Evolutionary conservation across 2,113 vertebrate genomes (phyloP).

Genomic region (Neolamprologus modestus): DNA sequence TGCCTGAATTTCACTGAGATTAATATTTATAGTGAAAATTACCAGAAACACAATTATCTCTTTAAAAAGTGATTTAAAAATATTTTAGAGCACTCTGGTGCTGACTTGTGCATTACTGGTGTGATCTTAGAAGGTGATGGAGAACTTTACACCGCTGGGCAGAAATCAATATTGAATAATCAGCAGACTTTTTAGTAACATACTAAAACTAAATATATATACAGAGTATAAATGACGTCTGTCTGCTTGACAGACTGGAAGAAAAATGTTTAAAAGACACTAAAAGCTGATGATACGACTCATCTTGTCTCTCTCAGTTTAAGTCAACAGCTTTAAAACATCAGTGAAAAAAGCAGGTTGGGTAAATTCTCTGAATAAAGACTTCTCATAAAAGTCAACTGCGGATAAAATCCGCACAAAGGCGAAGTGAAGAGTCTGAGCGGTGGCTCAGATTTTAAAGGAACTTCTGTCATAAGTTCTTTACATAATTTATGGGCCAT

Average conservation of each 20-base stretch:
- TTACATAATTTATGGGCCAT: neutral
- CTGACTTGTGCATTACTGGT: neutral
- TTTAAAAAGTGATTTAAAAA: neutral
- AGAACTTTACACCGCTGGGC: neutral
- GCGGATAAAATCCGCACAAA: fast-evolving
- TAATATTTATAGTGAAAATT: neutral
- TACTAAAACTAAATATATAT: neutral
- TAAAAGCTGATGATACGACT: neutral
- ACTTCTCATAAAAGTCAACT: neutral
- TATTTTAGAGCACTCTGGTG: neutral
- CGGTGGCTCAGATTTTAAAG: neutral
- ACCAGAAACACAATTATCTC: neutral
- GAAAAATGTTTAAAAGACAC: neutral
- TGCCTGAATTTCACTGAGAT: neutral
- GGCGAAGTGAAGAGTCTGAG: neutral
- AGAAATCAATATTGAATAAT: neutral
- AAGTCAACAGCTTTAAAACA: neutral
- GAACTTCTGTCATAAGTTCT: neutral
- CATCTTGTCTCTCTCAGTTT: neutral
- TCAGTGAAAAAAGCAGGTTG: neutral
- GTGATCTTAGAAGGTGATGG: neutral
- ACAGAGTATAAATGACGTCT: fast-evolving
- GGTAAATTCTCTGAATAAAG: neutral
- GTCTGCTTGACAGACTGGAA: neutral
- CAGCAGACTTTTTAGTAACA: neutral